A percentile compares a stretch with the other conserved stretches of the same genome.
phyloP scores from a whole-genome alignment of 1,140 invertebrate genomes.

The Oryctes rhinoceros region DNA sequence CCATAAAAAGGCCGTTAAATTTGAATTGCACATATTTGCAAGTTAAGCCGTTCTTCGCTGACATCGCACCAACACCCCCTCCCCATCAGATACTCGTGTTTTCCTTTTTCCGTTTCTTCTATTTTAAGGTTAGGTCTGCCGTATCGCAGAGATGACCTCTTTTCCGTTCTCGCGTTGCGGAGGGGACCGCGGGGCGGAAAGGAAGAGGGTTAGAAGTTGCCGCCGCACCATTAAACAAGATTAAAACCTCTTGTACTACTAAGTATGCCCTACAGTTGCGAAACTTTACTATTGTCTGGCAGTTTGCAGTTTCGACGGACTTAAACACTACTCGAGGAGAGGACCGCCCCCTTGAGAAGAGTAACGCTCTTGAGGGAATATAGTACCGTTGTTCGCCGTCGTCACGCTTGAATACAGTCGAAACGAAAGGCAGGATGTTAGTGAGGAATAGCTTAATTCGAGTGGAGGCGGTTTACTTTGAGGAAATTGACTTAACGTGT shows the following conservation, averaged over 20 bases:
- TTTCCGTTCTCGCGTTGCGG: background rate
- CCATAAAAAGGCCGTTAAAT: constrained; percentile 16
- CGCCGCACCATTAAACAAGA: constrained; percentile 39
- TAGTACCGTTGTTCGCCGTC: too few species aligned
- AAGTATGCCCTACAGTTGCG: constrained; percentile 39
- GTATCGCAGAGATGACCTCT: constrained; percentile 12
- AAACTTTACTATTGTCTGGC: constrained; percentile 38
- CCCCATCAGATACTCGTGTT: background rate
- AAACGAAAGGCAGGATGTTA: too few species aligned
- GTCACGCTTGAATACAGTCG: too few species aligned
- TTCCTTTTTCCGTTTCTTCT: too few species aligned
- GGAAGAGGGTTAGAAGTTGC: background rate
- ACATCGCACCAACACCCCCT: background rate
- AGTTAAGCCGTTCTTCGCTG: constrained; percentile 5
- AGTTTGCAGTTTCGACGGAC: constrained; percentile 24
- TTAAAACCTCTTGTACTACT: constrained; percentile 39
- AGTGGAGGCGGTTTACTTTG: too few species aligned
- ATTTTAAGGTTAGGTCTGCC: background rate
- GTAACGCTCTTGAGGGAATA: too few species aligned
- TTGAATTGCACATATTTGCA: constrained; percentile 35
- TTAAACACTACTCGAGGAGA: background rate
- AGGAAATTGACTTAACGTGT: too few species aligned
- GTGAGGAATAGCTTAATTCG: too few species aligned
- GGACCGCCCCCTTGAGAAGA: too few species aligned
- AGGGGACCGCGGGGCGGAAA: background rate